A percentile compares a stretch with the other conserved stretches of the same genome.
Conservation (phyloP, 2,113 vertebrate species). For the Malurus cyaneus region DNA sequence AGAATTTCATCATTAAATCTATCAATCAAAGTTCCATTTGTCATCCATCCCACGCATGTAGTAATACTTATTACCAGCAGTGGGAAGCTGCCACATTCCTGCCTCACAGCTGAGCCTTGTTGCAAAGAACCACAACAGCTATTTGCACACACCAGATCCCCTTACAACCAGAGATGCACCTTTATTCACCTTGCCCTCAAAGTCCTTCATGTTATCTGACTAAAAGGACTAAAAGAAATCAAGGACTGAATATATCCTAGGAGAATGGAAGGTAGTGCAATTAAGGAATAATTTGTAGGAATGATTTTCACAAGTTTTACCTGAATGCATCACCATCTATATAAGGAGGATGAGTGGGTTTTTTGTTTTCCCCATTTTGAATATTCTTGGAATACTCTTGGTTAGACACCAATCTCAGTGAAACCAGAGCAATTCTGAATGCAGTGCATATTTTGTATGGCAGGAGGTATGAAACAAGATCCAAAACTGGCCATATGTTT, state of each 20-base stretch:
- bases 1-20: slow-evolving; percentile 17
- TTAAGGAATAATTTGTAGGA: neutral
- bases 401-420: neutral
- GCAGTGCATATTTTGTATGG: neutral
- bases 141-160: neutral
- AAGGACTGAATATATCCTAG: neutral
- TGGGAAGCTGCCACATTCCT: neutral
- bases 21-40: slow-evolving; percentile 18
- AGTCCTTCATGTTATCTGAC: neutral
- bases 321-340: neutral
- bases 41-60: neutral
- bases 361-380: neutral
- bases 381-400: neutral
- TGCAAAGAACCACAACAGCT: neutral
- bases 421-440: neutral
- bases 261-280: neutral
- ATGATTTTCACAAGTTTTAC: neutral
- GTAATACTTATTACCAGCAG: neutral
- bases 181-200: neutral
- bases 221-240: neutral
- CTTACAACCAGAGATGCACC: neutral
- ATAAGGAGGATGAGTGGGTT: accelerated
- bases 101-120: neutral
- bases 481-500: neutral
- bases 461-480: neutral